A percentile compares a stretch with the other conserved stretches of the same genome.
These are phyloP conservation scores for Junonia oenone DNA, from an alignment of 2,888 invertebrate species.

Conservation along the genomic window DNA sequence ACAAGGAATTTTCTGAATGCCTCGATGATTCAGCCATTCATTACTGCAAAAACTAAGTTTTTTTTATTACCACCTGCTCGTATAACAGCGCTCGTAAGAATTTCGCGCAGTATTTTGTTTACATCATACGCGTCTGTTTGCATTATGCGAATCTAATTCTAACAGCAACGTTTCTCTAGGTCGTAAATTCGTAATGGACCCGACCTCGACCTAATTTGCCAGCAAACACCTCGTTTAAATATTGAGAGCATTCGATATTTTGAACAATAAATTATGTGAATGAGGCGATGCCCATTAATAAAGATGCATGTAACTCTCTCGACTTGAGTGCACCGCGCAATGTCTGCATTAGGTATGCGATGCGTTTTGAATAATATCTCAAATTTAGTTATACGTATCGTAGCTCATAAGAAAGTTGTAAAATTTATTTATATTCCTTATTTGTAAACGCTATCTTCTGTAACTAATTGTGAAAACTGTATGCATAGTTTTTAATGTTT, in stretches of 20 bases:
- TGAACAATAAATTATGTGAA: conserved; percentile 36
- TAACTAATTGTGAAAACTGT: neutral
- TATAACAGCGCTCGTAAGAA: neutral
- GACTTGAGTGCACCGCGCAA: neutral
- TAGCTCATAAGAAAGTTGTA: too few species aligned
- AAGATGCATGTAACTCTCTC: neutral
- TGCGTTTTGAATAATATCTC: too few species aligned
- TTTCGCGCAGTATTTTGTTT: conserved; percentile 16
- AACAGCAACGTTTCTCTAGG: conserved; percentile 41
- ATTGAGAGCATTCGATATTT: conserved; percentile 48
- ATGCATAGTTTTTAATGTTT: conserved; percentile 3
- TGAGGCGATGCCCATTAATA: conserved; percentile 26
- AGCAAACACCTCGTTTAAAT: conserved; percentile 52
- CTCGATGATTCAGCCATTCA: neutral
- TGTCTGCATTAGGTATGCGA: too few species aligned
- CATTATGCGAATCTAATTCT: conserved; percentile 38
- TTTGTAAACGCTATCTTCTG: too few species aligned
- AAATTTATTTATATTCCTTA: too few species aligned
- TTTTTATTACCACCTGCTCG: neutral
- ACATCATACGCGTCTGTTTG: conserved; percentile 3
- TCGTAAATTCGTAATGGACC: conserved; percentile 47
- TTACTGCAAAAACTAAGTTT: neutral
- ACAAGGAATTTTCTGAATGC: conserved; percentile 1
- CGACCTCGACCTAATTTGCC: conserved; percentile 64
- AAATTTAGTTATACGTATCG: too few species aligned